These are phyloP conservation scores for Eleginops maclovinus DNA, from an alignment of 2,113 vertebrate genomes.

Conservation along the genomic window DNA sequence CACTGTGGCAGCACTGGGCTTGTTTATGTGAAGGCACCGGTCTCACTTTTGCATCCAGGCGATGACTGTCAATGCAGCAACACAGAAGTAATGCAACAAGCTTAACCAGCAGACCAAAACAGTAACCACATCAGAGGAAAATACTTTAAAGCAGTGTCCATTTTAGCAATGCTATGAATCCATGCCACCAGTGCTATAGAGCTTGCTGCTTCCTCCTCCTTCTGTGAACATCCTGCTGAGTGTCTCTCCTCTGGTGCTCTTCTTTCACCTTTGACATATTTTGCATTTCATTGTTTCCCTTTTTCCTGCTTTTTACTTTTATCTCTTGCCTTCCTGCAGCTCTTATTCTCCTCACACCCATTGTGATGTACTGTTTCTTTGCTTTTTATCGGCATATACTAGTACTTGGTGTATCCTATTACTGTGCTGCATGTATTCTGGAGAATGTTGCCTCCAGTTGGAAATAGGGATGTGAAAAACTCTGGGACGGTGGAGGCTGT, in stretches of 20 bases:
- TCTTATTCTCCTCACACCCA: neutral
- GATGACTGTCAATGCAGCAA: conserved; percentile 34
- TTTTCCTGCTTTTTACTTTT: conserved; percentile 13
- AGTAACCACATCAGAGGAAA: neutral
- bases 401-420: neutral
- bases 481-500: conserved; percentile 13
- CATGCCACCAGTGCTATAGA: conserved; percentile 15
- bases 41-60: conserved; percentile 61
- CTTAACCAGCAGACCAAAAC: conserved; percentile 1
- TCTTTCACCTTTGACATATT: conserved; percentile 6
- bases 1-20: conserved; percentile 63
- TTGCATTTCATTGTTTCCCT: neutral
- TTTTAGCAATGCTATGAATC: neutral
- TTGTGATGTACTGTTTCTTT: neutral
- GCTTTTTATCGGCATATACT: conserved; percentile 1
- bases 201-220: conserved; percentile 19
- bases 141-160: neutral
- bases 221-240: conserved; percentile 35
- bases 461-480: conserved; percentile 17
- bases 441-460: conserved; percentile 34
- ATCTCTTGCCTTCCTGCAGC: neutral
- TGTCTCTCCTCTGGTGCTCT: neutral
- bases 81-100: conserved; percentile 40
- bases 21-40: conserved; percentile 69
- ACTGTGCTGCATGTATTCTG: neutral